Percentiles rank a stretch among this genome's conserved stretches.
These are phyloP conservation scores for Calonectris borealis DNA, from an alignment of 2,113 vertebrate species.

Conservation along the genomic window DNA sequence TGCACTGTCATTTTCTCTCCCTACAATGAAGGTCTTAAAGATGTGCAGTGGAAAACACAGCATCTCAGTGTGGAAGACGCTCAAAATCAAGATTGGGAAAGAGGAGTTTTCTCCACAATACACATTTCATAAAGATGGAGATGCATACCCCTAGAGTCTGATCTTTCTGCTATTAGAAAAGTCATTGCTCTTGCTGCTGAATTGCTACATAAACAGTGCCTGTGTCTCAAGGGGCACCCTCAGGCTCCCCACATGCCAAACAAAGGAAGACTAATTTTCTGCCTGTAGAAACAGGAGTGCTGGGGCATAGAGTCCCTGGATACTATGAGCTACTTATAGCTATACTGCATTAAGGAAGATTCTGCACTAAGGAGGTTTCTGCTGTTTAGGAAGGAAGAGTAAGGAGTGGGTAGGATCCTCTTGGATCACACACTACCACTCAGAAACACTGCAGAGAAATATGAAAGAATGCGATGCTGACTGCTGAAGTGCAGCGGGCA, in stretches of 20 bases:
- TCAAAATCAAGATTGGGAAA: background rate
- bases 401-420: background rate
- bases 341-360: background rate
- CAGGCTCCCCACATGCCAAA: constrained; percentile 38
- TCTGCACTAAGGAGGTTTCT: background rate
- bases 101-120: background rate
- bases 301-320: background rate
- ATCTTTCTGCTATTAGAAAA: background rate
- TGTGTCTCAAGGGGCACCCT: constrained; percentile 26
- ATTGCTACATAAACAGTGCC: background rate
- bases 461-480: background rate
- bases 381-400: background rate
- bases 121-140: background rate
- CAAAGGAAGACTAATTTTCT: constrained; percentile 49
- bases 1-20: background rate
- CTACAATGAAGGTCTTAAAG: background rate
- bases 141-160: background rate
- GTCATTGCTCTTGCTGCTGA: background rate
- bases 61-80: background rate
- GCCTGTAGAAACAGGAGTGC: constrained; percentile 19
- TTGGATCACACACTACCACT: background rate
- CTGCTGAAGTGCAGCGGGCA: background rate
- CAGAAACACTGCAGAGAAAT: background rate
- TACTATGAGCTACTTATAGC: background rate
- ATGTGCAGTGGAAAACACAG: background rate